Base-by-base conservation (phyloP, 2,888 invertebrate genomes). In the Chrysomela aeneicollis region DNA sequence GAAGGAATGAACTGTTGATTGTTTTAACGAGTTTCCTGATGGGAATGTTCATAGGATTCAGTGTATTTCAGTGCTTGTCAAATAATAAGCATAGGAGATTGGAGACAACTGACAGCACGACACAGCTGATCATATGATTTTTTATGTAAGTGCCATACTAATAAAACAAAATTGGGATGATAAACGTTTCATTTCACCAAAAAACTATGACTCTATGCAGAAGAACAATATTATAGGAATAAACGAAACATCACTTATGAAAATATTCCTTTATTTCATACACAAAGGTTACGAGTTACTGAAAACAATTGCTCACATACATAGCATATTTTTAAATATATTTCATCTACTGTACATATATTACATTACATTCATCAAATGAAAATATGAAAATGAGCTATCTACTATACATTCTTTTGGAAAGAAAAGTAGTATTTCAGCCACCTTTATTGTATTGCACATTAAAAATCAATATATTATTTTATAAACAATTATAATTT, bases 21-120 rank as follows among this genome's bases (percentile, higher is more conserved):
- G 59, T 19, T 2, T 49, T 17, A 52, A 53, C 15, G 63, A 67
- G 54, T 70, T 70, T 58, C 26, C 1, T 65, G 10, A 53, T 69
- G 2, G 72, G 72, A 10, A 60, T 67, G 15, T 18, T 66, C 42
- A 52, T 65, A 30, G 72, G 72, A 22, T 54, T 66, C 9, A 52
- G 66, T 61, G 26, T 64, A 35, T 65, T 64, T 46, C 64, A 64
- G 50, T 61, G 67, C 12, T 22, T 68, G 22, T 55, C 61, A 46
- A 63, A 51, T n/a, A 19, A 55, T n/a, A 54, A 68, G 1, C 64
- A 66, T 18, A 66, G 59, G 18, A 66, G 63, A 52, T 54, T 72
- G 42, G 70, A 72, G 8, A 63, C 47, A 10, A 42, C 57, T 57
- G 57, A 57, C n/a, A 57, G 57, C 19, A 57, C 57, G 3, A 26